Evolutionary conservation across 2,113 vertebrate species (phyloP), one percentile per base, ranked within the genome.

Genomic region (Pantherophis guttatus): DNA sequence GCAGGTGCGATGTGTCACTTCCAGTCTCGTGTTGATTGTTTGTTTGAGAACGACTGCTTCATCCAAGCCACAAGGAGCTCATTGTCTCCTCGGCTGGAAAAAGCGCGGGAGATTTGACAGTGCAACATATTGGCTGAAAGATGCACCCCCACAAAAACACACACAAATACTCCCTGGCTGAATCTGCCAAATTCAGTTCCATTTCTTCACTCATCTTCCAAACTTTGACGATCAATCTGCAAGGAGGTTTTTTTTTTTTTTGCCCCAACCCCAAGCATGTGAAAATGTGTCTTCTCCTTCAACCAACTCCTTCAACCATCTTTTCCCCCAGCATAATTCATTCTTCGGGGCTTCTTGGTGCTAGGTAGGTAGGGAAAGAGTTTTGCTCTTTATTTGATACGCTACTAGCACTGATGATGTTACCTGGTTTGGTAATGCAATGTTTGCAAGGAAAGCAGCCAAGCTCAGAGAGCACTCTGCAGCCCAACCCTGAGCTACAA

Each of bases 1-100:
- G 92, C 53, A 7, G 17, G 0, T 8, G 39, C 44, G 81, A 39
- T 94, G 92, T 52, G 59, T 94, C 95, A 95, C 86, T 95, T 95
- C 95, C 94, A 95, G 89, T 15, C 70, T 65, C 44, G 7, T 93
- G 48, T 52, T 1, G 2, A 1, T 65, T 92, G 93, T 89, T 88
- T 91, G 24, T 26, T 87, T 91, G 33, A 1, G 55, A 91, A 75
- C 8, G 53, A 90, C 53, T 91, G 53, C 54, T 93, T 94, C 75
- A 13, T 87, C 86, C 52, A 48, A 12, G 39, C 87, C 85, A 1
- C 54, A 92, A 59, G 23, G 0, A 13, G 3, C 13, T 88, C 21
- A 7, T 21, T 2, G 89, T 93, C 13, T 15, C 21, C 48, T 10
- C 6, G 9, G 9, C 89, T n/a, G 24, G 86, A 8, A 75, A 48